These are phyloP conservation scores for Aporophyla lueneburgensis DNA, from an alignment of 2,888 invertebrate genomes.

Conservation along the genomic window DNA sequence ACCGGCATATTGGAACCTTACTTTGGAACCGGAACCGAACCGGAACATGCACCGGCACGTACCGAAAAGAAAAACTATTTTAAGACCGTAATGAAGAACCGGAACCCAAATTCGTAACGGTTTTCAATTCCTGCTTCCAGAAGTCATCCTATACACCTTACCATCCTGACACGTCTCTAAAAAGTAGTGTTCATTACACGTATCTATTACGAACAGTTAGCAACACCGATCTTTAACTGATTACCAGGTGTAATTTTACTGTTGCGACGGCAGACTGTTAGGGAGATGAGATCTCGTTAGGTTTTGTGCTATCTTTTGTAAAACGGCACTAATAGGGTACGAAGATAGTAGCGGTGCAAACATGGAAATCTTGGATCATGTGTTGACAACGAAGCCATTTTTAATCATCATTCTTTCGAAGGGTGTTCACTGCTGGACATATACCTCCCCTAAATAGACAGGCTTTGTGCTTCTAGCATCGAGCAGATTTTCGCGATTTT, in stretches of 20 bases:
- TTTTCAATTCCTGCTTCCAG: no score
- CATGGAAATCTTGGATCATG: not conserved
- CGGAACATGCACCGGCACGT: no score
- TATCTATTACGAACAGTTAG: slow-evolving; percentile 30
- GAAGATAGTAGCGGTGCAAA: not conserved
- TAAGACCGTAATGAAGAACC: no score
- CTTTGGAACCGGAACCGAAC: no score
- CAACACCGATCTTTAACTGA: slow-evolving; percentile 29
- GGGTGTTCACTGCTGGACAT: not conserved
- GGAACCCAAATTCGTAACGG: no score
- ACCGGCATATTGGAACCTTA: no score
- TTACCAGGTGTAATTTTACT: slow-evolving; percentile 24
- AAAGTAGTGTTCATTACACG: slow-evolving; percentile 7
- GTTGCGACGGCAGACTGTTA: not conserved
- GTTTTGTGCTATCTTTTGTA: not conserved
- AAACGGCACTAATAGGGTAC: not conserved
- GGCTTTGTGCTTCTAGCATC: not conserved
- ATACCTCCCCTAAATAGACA: not conserved
- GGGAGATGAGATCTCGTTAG: slow-evolving; percentile 35
- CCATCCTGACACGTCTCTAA: not conserved
- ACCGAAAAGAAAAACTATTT: no score
- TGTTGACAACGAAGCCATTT: not conserved
- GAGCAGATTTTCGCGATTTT: not conserved
- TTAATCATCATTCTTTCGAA: not conserved
- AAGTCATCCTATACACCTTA: not conserved